phyloP scores from a whole-genome alignment of 2,888 invertebrate species.

The Alitta virens region DNA sequence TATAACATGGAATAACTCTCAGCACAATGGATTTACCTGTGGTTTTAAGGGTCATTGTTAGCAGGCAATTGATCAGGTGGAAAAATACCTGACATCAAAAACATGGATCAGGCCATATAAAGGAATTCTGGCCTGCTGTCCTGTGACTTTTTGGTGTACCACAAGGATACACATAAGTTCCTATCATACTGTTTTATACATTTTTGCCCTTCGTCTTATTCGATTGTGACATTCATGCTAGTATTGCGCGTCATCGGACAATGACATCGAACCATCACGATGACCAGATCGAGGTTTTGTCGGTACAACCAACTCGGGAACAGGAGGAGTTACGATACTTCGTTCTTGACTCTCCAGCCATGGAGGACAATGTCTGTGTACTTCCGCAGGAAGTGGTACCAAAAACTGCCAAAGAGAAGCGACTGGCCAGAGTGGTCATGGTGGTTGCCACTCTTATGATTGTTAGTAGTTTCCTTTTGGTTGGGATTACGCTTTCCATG shows the following conservation, averaged over 20 bases:
- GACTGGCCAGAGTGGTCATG: constrained; percentile 28
- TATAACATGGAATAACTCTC: no score
- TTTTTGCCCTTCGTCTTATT: no score
- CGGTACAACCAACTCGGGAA: not conserved
- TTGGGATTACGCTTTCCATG: constrained; percentile 88
- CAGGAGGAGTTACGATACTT: constrained; percentile 1
- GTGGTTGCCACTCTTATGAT: constrained; percentile 70
- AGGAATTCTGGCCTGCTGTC: no score
- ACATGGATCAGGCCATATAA: no score
- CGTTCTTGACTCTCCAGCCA: constrained; percentile 7
- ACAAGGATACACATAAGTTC: no score
- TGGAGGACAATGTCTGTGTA: not conserved
- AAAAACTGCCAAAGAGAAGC: constrained; percentile 21
- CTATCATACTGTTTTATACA: no score
- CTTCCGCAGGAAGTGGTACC: not conserved
- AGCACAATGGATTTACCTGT: no score
- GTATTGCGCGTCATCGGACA: not conserved
- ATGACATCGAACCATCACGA: constrained; percentile 11
- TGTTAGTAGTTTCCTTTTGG: constrained; percentile 84
- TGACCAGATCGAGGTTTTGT: constrained; percentile 16
- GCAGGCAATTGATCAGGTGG: no score
- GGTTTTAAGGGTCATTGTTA: no score
- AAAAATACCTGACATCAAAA: no score
- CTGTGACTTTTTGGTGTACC: no score
- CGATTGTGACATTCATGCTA: not conserved